phyloP scores from a whole-genome alignment of 1,140 invertebrate genomes.

The Mactra quadrangularis region DNA sequence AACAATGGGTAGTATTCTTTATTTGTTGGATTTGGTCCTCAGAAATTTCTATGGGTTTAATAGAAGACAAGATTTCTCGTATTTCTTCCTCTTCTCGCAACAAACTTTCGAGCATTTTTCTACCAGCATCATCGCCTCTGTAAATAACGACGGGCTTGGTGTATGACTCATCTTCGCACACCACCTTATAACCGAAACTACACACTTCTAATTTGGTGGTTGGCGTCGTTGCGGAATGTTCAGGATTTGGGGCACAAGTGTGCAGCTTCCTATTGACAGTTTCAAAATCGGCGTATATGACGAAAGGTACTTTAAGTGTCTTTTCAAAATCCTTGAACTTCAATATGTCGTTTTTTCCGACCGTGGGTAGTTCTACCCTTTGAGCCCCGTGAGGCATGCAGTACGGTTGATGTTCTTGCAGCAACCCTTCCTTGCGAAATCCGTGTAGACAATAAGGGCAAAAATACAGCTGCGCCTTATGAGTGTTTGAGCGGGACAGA shows the following conservation, averaged over 20 bases:
- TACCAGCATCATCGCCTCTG: conserved; percentile 19
- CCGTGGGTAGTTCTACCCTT: background rate
- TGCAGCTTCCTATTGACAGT: conserved; percentile 19
- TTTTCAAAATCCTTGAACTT: no score
- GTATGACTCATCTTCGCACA: background rate
- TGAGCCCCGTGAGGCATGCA: conserved; percentile 2
- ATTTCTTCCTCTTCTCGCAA: conserved; percentile 23
- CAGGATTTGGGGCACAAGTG: conserved; percentile 9
- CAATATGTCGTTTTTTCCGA: background rate
- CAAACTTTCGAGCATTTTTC: conserved; percentile 21
- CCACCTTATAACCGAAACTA: conserved; percentile 40
- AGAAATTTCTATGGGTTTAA: conserved; percentile 8
- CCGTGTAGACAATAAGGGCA: background rate
- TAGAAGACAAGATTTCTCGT: background rate
- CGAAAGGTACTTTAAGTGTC: no score
- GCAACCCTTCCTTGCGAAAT: background rate
- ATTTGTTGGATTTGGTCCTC: background rate
- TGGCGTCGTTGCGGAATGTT: no score
- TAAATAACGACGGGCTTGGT: conserved; percentile 20
- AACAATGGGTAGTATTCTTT: background rate
- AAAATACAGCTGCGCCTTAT: background rate
- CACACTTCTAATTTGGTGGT: no score
- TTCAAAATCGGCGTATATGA: no score
- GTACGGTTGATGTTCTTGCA: background rate
- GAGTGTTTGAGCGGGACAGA: conserved; percentile 8